phyloP scores from a whole-genome alignment of 2,888 invertebrate genomes.

The Pollenia amentaria region DNA sequence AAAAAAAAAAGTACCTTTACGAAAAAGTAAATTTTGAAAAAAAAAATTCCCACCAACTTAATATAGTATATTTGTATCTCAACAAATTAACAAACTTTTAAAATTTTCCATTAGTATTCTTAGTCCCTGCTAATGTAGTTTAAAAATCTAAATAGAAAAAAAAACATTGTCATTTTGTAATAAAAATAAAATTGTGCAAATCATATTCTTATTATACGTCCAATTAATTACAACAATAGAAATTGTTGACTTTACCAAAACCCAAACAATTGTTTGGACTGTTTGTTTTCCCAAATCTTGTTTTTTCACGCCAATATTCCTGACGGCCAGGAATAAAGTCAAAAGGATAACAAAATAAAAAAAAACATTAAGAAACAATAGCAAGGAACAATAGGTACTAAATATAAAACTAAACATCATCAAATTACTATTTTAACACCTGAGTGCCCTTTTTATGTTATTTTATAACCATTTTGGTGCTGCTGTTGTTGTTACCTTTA shows the following conservation, averaged over 20 bases:
- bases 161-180: conserved; percentile 35
- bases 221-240: conserved; percentile 71
- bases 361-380: conserved; percentile 32
- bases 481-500: conserved; percentile 46
- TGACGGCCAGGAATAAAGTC: conserved; percentile 51
- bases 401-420: conserved; percentile 73
- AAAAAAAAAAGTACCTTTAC: too few species aligned
- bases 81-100: too few species aligned
- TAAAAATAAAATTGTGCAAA: conserved; percentile 64
- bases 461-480: conserved; percentile 29
- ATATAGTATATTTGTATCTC: too few species aligned
- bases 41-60: too few species aligned
- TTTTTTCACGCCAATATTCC: conserved; percentile 67
- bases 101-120: too few species aligned
- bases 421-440: conserved; percentile 74
- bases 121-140: too few species aligned
- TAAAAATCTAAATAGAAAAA: too few species aligned
- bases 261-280: conserved; percentile 58
- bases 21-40: too few species aligned
- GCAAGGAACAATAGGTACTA: conserved; percentile 53
- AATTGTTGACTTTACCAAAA: conserved; percentile 69
- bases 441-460: conserved; percentile 69
- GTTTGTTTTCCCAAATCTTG: conserved; percentile 62
- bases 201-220: conserved; percentile 67
- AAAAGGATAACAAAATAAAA: conserved; percentile 50